Evolutionary conservation across 1,140 invertebrate species (phyloP).

Genomic region (Triops longicaudatus): DNA sequence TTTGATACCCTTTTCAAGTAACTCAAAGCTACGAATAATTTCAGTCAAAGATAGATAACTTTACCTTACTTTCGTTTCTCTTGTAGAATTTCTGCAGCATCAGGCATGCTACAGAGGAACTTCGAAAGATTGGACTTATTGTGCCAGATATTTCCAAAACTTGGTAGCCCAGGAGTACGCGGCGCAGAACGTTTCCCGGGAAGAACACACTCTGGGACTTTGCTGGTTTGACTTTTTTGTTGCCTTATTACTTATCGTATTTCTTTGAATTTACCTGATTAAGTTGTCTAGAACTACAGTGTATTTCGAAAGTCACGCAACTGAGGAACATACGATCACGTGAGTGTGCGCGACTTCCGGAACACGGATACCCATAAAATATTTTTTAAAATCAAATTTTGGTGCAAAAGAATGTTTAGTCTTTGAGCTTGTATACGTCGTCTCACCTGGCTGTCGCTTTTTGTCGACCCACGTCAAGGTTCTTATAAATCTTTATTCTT

Average conservation of each 20-base stretch:
- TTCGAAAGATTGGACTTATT: constrained; percentile 29
- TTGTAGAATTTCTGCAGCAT: constrained; percentile 28
- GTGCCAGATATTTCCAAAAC: constrained; percentile 28
- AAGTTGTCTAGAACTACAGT: not conserved
- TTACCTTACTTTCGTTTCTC: not conserved
- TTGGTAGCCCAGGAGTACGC: not conserved
- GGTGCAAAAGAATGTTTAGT: too few relatives aligned
- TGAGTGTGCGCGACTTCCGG: too few relatives aligned
- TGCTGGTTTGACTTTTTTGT: constrained; percentile 23
- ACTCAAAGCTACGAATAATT: not conserved
- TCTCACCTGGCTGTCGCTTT: not conserved
- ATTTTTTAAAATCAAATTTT: too few relatives aligned
- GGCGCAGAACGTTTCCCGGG: constrained; percentile 18
- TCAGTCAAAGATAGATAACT: not conserved
- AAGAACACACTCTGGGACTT: constrained; percentile 27
- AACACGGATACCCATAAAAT: too few relatives aligned
- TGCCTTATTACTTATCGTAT: not conserved
- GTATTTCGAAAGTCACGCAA: not conserved
- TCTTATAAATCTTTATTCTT: constrained; percentile 23
- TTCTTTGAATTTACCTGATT: not conserved
- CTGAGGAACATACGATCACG: not conserved
- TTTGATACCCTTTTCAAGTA: not conserved
- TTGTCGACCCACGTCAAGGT: not conserved
- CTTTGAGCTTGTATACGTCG: not conserved
- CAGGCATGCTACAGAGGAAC: constrained; percentile 26